phyloP scores from a whole-genome alignment of 2,113 vertebrate species.

The Nothoprocta pentlandii region DNA sequence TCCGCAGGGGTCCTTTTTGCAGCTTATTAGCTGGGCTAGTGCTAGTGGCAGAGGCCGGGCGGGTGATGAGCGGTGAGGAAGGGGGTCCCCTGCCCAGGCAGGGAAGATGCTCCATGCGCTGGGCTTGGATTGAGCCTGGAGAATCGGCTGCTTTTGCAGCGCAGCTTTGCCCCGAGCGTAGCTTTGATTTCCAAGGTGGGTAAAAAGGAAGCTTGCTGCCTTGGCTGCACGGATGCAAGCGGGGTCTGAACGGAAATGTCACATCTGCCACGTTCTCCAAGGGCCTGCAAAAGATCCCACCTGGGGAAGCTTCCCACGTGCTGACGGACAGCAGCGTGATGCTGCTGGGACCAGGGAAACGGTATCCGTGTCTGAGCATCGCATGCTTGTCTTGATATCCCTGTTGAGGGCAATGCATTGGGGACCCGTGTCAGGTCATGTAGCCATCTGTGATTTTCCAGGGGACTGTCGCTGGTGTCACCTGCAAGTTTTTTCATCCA shows the following conservation, averaged over 20 bases:
- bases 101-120: accelerated
- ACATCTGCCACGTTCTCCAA: not conserved
- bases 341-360: conserved; percentile 34
- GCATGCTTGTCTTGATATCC: not conserved
- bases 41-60: not conserved
- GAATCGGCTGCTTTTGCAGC: not conserved
- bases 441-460: not conserved
- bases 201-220: not conserved
- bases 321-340: not conserved
- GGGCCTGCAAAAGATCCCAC: accelerated
- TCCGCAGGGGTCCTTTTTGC: not conserved
- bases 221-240: not conserved
- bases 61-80: not conserved
- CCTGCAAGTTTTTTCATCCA: not conserved
- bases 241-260: not conserved
- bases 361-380: not conserved
- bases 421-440: not conserved
- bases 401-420: not conserved
- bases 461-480: not conserved
- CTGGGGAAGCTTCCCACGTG: not conserved
- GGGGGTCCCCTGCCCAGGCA: accelerated
- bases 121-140: not conserved
- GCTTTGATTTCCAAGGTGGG: not conserved
- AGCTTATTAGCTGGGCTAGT: not conserved
- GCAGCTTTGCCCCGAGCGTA: not conserved